phyloP scores from a whole-genome alignment of 2,888 invertebrate genomes.

The Micoletzkya japonica region DNA sequence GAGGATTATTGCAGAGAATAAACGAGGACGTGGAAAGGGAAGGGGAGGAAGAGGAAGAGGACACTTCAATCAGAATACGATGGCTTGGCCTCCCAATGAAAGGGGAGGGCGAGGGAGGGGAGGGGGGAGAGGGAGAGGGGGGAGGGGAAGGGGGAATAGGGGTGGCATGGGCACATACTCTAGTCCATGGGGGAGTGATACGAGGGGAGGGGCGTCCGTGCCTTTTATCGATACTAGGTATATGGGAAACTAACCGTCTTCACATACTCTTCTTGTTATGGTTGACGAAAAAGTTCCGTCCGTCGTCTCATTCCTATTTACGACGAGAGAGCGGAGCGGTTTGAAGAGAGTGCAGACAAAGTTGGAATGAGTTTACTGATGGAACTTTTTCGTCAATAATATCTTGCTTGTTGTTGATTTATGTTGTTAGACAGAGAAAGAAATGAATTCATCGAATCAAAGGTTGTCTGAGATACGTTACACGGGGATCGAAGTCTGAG shows the following conservation, averaged over 20 bases:
- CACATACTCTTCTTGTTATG: no score
- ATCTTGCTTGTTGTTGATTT: not conserved
- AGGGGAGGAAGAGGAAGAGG: constrained; percentile 10
- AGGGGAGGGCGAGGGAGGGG: constrained; percentile 16
- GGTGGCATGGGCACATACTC: not conserved
- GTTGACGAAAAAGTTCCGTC: no score
- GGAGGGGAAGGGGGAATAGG: constrained; percentile 5
- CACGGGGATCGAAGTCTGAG: constrained; percentile 16
- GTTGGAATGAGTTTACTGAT: not conserved
- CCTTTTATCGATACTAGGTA: constrained; percentile 14
- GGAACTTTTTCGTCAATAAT: not conserved
- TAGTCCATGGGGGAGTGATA: constrained; percentile 23
- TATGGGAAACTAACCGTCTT: no score
- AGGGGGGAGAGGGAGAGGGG: no score
- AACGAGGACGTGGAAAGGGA: not conserved
- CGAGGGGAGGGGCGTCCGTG: not conserved
- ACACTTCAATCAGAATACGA: constrained; percentile 14
- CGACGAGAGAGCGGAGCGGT: no score
- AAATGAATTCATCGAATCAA: constrained; percentile 6
- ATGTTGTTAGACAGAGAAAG: constrained; percentile 8
- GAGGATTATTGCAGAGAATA: no score
- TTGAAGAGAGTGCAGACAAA: not conserved
- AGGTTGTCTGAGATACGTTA: not conserved
- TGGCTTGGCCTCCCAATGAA: constrained; percentile 12
- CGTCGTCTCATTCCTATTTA: no score